Evolutionary conservation across 2,797 vertebrate species (phyloP), one percentile per base, ranked within the genome.

Genomic region (Cirrhinus molitorella): DNA sequence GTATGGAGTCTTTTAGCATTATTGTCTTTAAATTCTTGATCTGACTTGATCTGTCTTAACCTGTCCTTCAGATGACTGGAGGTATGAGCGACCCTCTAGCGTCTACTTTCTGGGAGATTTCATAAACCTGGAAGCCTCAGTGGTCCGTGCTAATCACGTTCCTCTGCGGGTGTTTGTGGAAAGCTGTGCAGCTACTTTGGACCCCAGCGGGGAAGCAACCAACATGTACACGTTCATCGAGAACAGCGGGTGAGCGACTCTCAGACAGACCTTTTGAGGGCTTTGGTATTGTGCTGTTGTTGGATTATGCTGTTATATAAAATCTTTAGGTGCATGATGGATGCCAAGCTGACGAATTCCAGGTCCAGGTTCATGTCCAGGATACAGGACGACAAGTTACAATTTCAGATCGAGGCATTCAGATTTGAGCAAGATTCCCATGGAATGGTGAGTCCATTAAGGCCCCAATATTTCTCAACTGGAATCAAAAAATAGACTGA

Each of bases 141-240:
- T 93, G 31, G 75, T 86, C 1, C 83, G 5, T 74, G 87, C 79
- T 17, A 72, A 88, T 85, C 93, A 93, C 8, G 1, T 85, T 0
- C 91, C 93, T 0, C 84, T 94, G 9, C 90, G 87, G 83, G 81
- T 94, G 66, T 93, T 86, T 0, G 91, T 91, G 80, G 93, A 95
- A 89, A 85, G 81, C 85, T 95, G 93, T 0, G 86, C 90, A 80
- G 93, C 92, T 23, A 93, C 90, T 0, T 3, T 0, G 8, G 79
- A 3, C 81, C 87, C 89, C 0, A 19, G 89, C 53, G 86, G 86
- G 7, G 8, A 5, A 0, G 88, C 90, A 0, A n/a, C 84, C 2
- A 89, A 88, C 25, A 76, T 86, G 40, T 93, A 94, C 83, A 8
- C 68, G 45, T 90, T 95, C 76, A 87, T 94, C 80, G 74, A 34